These are phyloP conservation scores for Oryctes rhinoceros DNA, from an alignment of 1,140 invertebrate genomes.

Conservation along the genomic window DNA sequence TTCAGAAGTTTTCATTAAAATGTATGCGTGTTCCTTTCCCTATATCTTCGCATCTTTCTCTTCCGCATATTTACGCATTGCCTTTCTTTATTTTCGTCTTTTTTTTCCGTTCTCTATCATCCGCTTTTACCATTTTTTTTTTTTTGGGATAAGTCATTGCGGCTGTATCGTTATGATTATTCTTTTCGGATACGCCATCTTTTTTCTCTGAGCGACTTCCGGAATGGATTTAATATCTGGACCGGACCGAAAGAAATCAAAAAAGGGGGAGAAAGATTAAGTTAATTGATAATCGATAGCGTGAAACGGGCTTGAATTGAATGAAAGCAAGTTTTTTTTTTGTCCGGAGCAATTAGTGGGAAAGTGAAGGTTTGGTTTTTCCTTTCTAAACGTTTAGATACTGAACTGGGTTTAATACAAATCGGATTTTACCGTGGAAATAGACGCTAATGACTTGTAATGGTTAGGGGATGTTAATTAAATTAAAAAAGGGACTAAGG, in stretches of 20 bases:
- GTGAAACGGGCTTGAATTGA: background rate
- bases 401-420: background rate
- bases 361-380: background rate
- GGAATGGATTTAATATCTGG: background rate
- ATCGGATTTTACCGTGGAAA: background rate
- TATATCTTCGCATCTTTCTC: background rate
- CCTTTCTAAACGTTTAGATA: background rate
- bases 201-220: background rate
- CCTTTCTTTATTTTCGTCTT: background rate
- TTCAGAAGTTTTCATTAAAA: slow-evolving; percentile 12
- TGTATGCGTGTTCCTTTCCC: background rate
- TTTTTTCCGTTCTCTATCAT: background rate
- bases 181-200: background rate
- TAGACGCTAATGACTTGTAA: background rate
- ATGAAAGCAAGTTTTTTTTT: too few relatives aligned
- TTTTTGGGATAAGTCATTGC: background rate
- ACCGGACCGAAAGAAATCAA: too few relatives aligned
- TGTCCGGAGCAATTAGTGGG: too few relatives aligned
- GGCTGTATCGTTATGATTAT: background rate
- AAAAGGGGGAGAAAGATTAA: background rate
- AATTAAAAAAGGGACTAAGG: too few relatives aligned
- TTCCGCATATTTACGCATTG: background rate
- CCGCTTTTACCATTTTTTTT: too few relatives aligned
- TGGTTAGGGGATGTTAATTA: background rate
- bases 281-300: background rate